phyloP scores from a whole-genome alignment of 2,888 invertebrate genomes.

The Agrypnus murinus region DNA sequence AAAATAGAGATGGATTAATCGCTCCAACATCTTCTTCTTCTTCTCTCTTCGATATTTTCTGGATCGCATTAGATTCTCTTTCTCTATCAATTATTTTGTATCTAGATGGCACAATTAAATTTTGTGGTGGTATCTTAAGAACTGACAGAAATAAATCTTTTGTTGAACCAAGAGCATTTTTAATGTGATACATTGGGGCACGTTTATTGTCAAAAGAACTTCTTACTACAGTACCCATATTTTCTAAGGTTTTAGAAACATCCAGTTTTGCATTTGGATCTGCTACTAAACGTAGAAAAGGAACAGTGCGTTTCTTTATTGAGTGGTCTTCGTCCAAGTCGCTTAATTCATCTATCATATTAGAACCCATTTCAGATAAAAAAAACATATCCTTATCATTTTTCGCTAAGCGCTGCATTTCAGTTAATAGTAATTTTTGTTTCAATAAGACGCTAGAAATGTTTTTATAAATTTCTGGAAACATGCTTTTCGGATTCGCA shows the following conservation, averaged over 20 bases:
- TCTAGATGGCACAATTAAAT: slow-evolving; percentile 65
- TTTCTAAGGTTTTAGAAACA: slow-evolving; percentile 67
- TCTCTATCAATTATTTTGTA: slow-evolving; percentile 64
- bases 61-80: neutral
- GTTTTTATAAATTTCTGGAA: neutral
- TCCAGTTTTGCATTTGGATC: slow-evolving; percentile 66
- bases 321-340: neutral
- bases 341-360: neutral
- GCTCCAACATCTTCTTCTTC: neutral
- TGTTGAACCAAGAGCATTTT: slow-evolving; percentile 66
- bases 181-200: slow-evolving; percentile 67
- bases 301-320: slow-evolving; percentile 49
- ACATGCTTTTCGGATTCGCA: neutral
- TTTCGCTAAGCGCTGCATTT: neutral
- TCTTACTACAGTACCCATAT: slow-evolving; percentile 65
- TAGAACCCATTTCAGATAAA: neutral
- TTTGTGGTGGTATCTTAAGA: slow-evolving; percentile 66
- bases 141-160: slow-evolving; percentile 66
- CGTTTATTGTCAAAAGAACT: slow-evolving; percentile 66
- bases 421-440: neutral
- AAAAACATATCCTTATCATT: slow-evolving; percentile 2
- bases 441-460: neutral
- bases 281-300: slow-evolving; percentile 53
- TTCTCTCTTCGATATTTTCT: neutral
- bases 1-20: neutral